Conservation (phyloP, 92 coral and sea anemone genomes). For the Epizoanthus illoricatus region DNA sequence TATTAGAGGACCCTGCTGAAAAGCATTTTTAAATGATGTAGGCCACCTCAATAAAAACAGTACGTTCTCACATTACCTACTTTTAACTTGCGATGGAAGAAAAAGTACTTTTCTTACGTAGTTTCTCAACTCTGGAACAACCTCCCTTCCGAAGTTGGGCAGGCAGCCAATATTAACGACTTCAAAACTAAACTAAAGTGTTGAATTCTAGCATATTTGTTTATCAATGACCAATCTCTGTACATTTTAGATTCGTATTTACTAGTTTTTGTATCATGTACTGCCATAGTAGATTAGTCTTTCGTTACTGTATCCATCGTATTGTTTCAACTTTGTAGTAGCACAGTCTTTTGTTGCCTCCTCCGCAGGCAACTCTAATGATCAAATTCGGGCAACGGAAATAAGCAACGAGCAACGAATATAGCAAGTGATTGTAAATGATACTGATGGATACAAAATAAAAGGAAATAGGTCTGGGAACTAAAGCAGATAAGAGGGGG, state of each 20-base stretch:
- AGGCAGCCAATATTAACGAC: not conserved
- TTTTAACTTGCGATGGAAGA: not conserved
- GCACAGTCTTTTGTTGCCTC: not conserved
- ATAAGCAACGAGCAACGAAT: no score
- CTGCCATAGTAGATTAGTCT: no score
- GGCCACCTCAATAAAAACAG: no score
- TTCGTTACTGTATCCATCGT: not conserved
- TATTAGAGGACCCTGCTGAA: no score
- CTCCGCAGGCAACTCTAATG: no score
- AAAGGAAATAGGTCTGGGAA: no score
- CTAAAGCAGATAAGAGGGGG: no score
- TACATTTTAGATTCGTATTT: not conserved
- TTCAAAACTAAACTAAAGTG: not conserved
- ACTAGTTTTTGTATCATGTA: not conserved
- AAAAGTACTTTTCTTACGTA: not conserved
- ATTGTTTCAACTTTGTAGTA: not conserved
- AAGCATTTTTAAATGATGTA: no score
- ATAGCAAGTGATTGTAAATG: no score
- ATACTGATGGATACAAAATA: no score
- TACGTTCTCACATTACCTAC: not conserved
- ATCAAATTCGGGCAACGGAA: no score
- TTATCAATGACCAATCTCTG: not conserved
- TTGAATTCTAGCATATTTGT: not conserved
- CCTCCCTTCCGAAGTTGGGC: not conserved
- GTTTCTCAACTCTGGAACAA: not conserved